phyloP scores from a whole-genome alignment of 2,113 vertebrate species.

The Lichenostomus cassidix region DNA sequence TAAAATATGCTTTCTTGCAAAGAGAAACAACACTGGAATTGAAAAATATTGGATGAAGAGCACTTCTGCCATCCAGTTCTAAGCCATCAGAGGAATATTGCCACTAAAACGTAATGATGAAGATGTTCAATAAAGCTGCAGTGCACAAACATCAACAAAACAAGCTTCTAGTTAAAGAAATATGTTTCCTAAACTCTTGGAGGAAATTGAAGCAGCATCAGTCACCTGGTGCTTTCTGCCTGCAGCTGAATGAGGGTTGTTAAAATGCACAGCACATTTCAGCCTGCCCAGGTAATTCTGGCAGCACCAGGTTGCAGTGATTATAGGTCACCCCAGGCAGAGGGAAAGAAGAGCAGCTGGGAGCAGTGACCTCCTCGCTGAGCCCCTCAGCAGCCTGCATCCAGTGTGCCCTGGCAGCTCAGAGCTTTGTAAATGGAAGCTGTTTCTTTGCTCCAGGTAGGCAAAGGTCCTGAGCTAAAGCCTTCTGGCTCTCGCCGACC shows the following conservation, averaged over 20 bases:
- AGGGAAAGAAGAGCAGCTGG: neutral
- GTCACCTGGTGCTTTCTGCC: neutral
- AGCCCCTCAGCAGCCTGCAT: neutral
- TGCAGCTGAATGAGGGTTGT: neutral
- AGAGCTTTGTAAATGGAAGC: neutral
- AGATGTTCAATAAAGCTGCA: conserved; percentile 1
- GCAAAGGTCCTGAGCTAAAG: neutral
- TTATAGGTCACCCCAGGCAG: neutral
- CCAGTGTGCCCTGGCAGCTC: neutral
- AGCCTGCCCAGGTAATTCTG: conserved; percentile 7
- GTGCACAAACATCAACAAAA: neutral
- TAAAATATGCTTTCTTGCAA: neutral
- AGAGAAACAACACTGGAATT: neutral
- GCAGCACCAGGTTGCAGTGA: neutral
- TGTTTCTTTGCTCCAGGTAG: neutral
- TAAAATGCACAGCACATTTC: neutral
- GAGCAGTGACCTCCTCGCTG: neutral
- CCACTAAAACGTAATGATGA: neutral
- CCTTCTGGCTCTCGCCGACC: neutral
- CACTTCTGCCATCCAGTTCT: neutral
- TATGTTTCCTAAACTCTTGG: neutral
- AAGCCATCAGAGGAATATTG: neutral
- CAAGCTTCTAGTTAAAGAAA: neutral
- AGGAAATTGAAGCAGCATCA: neutral
- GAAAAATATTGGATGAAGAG: neutral